Base-by-base conservation (phyloP, 2,797 vertebrate genomes). In the Triplophysa bombifrons region DNA sequence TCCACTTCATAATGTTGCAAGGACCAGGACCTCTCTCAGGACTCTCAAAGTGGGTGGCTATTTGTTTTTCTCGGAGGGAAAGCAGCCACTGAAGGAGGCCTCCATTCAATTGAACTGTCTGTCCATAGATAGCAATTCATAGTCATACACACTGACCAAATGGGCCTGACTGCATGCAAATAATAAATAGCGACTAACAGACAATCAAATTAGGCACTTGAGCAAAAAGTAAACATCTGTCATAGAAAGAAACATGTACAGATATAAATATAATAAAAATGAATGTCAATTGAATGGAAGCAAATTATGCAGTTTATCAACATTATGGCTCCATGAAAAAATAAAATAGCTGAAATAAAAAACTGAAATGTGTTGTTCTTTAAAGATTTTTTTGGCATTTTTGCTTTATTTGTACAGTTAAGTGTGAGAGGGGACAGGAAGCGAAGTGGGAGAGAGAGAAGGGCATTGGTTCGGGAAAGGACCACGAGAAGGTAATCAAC, bases 1-100 rank as follows among this genome's bases (percentile, higher is more conserved):
- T 93, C 93, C 93, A 94, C 94, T 94, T 93, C 91, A 94, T 94
- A 92, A 93, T 90, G 85, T 85, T 92, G 91, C 90, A 91, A 93
- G 92, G 90, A 91, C 91, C 92, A 91, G 89, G 90, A 90, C 90
- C 91, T 92, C 92, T 93, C 90, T 92, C 91, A 93, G 90, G 92
- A 88, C 89, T 91, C 91, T 92, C 91, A 88, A 91, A 90, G 90
- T 88, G 89, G 87, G 89, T 87, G 89, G 89, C 78, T 86, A 84
- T 86, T 90, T 90, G 87, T 88, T 89, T 89, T 85, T 90, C 87
- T 83, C 90, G 86, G 80, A 92, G 88, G 87, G 79, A 83, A 78
- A 84, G 70, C 82, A 89, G 84, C 84, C 87, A 73, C 84, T 88
- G 86, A 92, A 92, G 89, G 86, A 88, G 84, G 87, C 89, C 90